Base-by-base conservation (phyloP, 2,113 vertebrate genomes). In the Condylura cristata region DNA sequence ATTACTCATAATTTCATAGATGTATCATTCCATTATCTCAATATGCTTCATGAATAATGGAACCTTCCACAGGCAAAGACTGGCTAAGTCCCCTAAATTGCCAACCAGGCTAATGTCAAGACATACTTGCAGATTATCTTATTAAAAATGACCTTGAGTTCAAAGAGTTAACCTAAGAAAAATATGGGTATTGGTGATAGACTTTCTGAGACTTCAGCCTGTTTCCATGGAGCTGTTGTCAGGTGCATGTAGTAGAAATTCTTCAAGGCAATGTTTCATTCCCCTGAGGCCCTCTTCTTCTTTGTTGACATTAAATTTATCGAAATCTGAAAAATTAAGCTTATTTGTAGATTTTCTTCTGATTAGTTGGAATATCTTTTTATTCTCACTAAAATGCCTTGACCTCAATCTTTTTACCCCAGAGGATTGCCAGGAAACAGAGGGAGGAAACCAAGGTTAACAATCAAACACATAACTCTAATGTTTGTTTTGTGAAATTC, bases 71-170 rank as follows among this genome's bases (percentile, higher is more conserved):
- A 72, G 65, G 76, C 24, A 66, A 90, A 26, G 84, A 66, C 46
- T 34, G 41, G 61, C 56, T 51, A 82, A 88, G 22, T 11, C 48
- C 53, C 37, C 6, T 53, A 53, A 41, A 4, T 68, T 70, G 39
- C 60, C 91, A 56, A 22, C 30, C 3, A 11, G 58, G 1, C 66
- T 60, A 24, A n/a, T 58, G 60, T 87, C 76, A 81, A 76, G 65
- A 75, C 3, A 51, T 6, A 48, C 37, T 78, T 89, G 26, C 30
- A 84, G 78, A 83, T 84, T 78, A 63, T 78, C 53, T 91, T 46
- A n/a, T 89, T 89, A 86, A 86, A 89, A 80, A 91, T 94, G 53
- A 85, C 92, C 92, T 84, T 91, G 90, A 96, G 81, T 95, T 93
- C 91, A 48, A 91, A 94, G 56, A 91, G 79, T 82, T 95, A 81